Evolutionary conservation across 1,140 invertebrate species (phyloP).

Genomic region (Aphis craccivora): DNA sequence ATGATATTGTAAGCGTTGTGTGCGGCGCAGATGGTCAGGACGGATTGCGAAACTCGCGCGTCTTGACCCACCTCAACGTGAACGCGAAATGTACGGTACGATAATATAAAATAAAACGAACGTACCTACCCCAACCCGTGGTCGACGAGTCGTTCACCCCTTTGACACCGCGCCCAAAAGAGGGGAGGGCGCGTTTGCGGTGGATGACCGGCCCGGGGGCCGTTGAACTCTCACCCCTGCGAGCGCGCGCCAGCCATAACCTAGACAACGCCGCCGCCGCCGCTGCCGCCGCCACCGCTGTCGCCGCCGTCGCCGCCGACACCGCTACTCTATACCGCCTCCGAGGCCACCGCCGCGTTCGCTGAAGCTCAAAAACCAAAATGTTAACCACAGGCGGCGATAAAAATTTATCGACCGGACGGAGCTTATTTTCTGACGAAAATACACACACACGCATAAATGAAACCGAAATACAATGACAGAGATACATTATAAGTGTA

Average conservation of each 20-base stretch:
- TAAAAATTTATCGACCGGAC: neutral
- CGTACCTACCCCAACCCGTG: neutral
- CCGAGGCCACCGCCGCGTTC: too few species aligned
- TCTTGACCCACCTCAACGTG: conserved; percentile 29
- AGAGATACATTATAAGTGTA: neutral
- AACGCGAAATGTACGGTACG: neutral
- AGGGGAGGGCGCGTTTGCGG: neutral
- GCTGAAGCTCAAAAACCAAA: conserved; percentile 6
- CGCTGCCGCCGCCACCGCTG: neutral
- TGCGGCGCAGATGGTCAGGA: neutral
- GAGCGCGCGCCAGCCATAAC: conserved; percentile 4
- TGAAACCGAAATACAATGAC: neutral
- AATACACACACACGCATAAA: neutral
- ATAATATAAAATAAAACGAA: neutral
- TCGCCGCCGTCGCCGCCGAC: neutral
- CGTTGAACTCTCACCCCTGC: conserved; percentile 27
- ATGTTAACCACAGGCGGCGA: neutral
- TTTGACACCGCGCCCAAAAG: neutral
- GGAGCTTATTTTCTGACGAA: neutral
- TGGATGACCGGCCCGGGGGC: neutral
- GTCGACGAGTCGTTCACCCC: conserved; percentile 13
- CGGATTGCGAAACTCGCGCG: neutral
- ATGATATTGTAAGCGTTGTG: too few species aligned
- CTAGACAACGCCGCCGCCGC: conserved; percentile 8
- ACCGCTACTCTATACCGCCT: too few species aligned